These are phyloP conservation scores for Riptortus pedestris DNA, from an alignment of 1,140 invertebrate species.

Conservation along the genomic window DNA sequence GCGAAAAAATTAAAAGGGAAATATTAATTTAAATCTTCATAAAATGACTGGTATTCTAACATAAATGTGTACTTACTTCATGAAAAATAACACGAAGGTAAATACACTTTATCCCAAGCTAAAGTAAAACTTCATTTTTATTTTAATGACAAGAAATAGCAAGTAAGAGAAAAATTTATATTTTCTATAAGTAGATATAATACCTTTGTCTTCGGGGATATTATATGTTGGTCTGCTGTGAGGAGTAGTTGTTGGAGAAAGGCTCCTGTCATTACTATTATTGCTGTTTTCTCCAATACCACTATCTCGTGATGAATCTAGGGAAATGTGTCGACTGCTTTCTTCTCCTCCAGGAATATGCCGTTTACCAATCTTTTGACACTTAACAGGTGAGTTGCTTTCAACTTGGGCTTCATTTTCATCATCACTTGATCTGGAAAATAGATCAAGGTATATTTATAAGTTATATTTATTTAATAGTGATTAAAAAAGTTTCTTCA, in stretches of 20 bases:
- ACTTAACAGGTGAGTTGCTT: slow-evolving; percentile 14
- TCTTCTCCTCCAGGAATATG: slow-evolving; percentile 17
- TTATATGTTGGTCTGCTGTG: background rate
- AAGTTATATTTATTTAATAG: too few relatives aligned
- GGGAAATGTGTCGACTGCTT: slow-evolving; percentile 29
- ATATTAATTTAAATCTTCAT: too few relatives aligned
- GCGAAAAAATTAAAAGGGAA: too few relatives aligned
- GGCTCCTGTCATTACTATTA: slow-evolving; percentile 23
- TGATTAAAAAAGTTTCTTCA: background rate
- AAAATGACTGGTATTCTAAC: too few relatives aligned
- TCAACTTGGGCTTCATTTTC: slow-evolving; percentile 2
- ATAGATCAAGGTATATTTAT: background rate
- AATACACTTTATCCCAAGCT: too few relatives aligned
- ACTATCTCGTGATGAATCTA: slow-evolving; percentile 34
- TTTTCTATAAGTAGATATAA: too few relatives aligned
- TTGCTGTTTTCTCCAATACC: slow-evolving; percentile 33
- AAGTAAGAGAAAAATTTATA: too few relatives aligned
- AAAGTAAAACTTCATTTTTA: too few relatives aligned
- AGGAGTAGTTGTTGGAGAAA: slow-evolving; percentile 8
- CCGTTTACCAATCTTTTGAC: slow-evolving; percentile 28
- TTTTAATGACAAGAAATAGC: too few relatives aligned
- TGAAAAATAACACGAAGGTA: too few relatives aligned
- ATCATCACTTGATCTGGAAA: slow-evolving; percentile 15
- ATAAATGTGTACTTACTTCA: too few relatives aligned
- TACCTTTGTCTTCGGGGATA: slow-evolving; percentile 1